Base-by-base conservation (phyloP, 2,113 vertebrate species). In the Plestiodon gilberti region DNA sequence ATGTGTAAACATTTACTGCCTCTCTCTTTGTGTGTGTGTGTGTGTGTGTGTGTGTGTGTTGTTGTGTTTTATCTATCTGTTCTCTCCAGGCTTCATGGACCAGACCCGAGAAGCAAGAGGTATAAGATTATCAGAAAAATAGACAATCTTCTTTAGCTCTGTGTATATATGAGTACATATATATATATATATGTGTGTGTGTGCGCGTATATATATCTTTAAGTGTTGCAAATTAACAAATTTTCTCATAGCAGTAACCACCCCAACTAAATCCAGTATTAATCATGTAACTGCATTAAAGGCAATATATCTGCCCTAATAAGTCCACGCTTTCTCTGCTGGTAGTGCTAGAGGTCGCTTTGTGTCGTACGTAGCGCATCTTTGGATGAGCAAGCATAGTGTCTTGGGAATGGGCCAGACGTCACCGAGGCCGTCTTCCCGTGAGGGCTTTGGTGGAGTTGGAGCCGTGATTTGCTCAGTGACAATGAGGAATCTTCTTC, bases 1-100 rank as follows among this genome's bases (percentile, higher is more conserved):
- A 94, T 90, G 95, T 96, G 96, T 95, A 94, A 97, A 96, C 91
- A 96, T 93, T 95, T 96, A 95, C 94, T 96, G 94, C 95, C 17
- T 57, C 17, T 97, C 94, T 96, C 92, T 96, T 96, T 74, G n/a
- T 85, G 81, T 82, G 40, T 81, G 64, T 75, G 52, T 82, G 59
- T 57, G n/a, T 74, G 40, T 81, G 84, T 85, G 62, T 85, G 48
- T 86, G 28, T 96, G 52, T 43, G 30, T 43, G 96, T 98, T 96
- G 96, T 98, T 96, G 95, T 98, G 95, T 97, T 98, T 97, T 98
- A 95, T 86, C 70, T 98, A 97, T 99, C 96, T 99, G 97, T 98
- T 97, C 95, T 98, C 97, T 97, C 95, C 98, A 99, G 99, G 98
- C 98, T 95, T 99, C 99, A 92, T 99, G 99, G 99, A 99, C 98